phyloP scores from a whole-genome alignment of 2,888 invertebrate species.

The Lymantria dispar region DNA sequence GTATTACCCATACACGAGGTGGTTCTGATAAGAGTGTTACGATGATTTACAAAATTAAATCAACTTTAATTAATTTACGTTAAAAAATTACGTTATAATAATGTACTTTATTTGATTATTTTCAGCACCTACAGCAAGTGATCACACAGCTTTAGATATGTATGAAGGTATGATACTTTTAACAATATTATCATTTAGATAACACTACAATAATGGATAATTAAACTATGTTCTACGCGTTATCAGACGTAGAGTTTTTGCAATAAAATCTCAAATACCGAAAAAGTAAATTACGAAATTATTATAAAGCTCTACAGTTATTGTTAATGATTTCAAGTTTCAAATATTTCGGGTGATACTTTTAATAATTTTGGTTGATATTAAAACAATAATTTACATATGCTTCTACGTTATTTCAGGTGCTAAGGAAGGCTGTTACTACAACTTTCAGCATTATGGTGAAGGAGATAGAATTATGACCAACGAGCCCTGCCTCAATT shows the following conservation, averaged over 20 bases:
- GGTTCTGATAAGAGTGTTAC: constrained; percentile 40
- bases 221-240: too few relatives aligned
- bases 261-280: too few relatives aligned
- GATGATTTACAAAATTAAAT: constrained; percentile 9
- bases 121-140: constrained; percentile 86
- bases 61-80: constrained; percentile 12
- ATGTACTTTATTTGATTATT: constrained; percentile 34
- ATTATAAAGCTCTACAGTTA: too few relatives aligned
- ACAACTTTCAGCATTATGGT: constrained; percentile 96
- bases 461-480: constrained; percentile 97
- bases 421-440: constrained; percentile 90
- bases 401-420: constrained; percentile 61
- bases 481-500: constrained; percentile 97
- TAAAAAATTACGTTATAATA: constrained; percentile 7
- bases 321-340: too few relatives aligned
- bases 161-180: constrained; percentile 71
- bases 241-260: too few relatives aligned
- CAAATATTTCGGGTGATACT: neutral
- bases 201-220: too few relatives aligned
- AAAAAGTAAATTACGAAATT: too few relatives aligned
- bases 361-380: neutral
- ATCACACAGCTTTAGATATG: constrained; percentile 84
- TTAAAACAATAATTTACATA: neutral
- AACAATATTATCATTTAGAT: too few relatives aligned
- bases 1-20: constrained; percentile 45